phyloP scores from a whole-genome alignment of 2,888 invertebrate genomes.

The Buathra laborator region DNA sequence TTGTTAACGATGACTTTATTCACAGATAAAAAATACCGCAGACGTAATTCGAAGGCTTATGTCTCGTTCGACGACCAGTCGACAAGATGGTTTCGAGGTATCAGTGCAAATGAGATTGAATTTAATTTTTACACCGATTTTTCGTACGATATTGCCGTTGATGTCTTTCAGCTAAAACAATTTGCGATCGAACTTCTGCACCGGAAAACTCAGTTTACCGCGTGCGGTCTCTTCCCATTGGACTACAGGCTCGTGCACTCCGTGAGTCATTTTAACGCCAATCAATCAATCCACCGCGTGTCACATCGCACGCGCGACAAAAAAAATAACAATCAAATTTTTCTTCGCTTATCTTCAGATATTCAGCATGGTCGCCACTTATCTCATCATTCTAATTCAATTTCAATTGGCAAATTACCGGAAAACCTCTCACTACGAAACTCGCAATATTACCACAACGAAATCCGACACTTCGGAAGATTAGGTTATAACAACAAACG shows the following conservation, averaged over 20 bases:
- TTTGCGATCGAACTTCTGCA: slow-evolving; percentile 77
- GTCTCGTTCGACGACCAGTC: slow-evolving; percentile 11
- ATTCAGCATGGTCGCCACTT: slow-evolving; percentile 25
- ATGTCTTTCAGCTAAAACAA: slow-evolving; percentile 74
- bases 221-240: slow-evolving; percentile 76
- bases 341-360: slow-evolving; percentile 30
- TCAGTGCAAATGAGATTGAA: background rate
- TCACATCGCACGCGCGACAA: slow-evolving; percentile 16
- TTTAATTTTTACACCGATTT: background rate
- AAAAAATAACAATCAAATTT: slow-evolving; percentile 54
- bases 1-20: background rate
- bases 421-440: background rate
- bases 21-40: slow-evolving; percentile 39
- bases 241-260: slow-evolving; percentile 77
- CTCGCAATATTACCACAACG: background rate
- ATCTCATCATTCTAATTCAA: slow-evolving; percentile 48
- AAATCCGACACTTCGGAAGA: background rate
- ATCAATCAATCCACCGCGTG: background rate
- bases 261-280: slow-evolving; percentile 71
- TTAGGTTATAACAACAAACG: background rate
- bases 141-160: background rate
- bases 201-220: slow-evolving; percentile 75
- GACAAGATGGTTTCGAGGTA: slow-evolving; percentile 28
- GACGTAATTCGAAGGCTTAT: slow-evolving; percentile 40
- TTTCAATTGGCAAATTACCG: background rate